phyloP scores from a whole-genome alignment of 2,797 vertebrate species.

The Rhyacichthys aspro region DNA sequence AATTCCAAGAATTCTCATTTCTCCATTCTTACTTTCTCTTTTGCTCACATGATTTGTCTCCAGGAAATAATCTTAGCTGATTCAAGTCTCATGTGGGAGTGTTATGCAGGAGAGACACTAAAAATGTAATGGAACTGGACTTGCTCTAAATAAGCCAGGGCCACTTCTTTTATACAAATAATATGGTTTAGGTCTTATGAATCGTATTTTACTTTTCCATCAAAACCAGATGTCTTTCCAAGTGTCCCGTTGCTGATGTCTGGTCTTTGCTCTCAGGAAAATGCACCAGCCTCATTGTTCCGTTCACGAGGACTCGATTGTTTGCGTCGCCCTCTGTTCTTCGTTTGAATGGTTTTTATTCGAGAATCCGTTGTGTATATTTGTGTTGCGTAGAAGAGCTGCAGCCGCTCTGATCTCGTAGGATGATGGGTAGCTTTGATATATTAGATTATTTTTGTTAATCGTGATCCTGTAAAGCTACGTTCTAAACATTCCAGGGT shows the following conservation, averaged over 20 bases:
- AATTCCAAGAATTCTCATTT: too few relatives aligned
- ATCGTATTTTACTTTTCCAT: background rate
- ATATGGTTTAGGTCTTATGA: too few relatives aligned
- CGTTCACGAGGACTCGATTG: slow-evolving; percentile 42
- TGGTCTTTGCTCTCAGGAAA: slow-evolving; percentile 76
- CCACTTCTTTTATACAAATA: too few relatives aligned
- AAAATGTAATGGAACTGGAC: background rate
- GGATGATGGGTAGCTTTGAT: slow-evolving; percentile 29
- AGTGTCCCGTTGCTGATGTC: slow-evolving; percentile 37
- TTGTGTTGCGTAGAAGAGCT: slow-evolving; percentile 34
- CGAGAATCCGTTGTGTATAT: slow-evolving; percentile 20
- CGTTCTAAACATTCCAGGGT: slow-evolving; percentile 37
- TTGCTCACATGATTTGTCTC: background rate
- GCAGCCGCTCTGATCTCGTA: slow-evolving; percentile 22
- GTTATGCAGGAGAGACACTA: background rate
- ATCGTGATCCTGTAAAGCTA: slow-evolving; percentile 45
- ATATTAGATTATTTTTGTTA: slow-evolving; percentile 52
- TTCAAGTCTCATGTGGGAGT: background rate
- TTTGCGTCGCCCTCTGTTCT: slow-evolving; percentile 28
- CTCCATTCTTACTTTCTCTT: too few relatives aligned
- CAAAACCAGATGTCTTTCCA: background rate
- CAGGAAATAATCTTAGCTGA: background rate
- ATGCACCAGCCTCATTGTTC: slow-evolving; percentile 61
- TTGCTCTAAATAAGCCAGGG: too few relatives aligned
- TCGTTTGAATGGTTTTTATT: slow-evolving; percentile 27